These are phyloP conservation scores for Pegea sp. DNA, from an alignment of 23 tunicate species.

Conservation along the genomic window DNA sequence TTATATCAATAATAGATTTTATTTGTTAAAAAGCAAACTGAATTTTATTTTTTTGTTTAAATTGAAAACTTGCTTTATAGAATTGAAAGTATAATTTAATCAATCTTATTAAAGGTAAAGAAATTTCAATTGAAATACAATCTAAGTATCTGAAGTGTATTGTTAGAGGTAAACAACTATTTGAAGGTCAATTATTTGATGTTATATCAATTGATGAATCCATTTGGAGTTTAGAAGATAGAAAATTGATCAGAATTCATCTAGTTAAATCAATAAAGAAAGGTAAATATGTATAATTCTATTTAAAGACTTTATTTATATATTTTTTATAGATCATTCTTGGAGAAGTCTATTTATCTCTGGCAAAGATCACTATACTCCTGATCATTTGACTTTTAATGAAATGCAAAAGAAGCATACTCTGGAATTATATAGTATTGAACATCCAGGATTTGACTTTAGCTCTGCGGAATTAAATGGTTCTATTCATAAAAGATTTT, in stretches of 20 bases:
- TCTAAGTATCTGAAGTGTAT: conserved; percentile 24
- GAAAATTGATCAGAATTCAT: conserved; percentile 39
- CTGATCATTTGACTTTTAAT: conserved; percentile 59
- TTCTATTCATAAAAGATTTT: too few species aligned
- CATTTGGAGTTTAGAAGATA: conserved; percentile 74
- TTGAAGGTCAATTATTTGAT: conserved; percentile 14
- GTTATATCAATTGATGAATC: conserved; percentile 45
- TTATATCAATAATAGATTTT: too few species aligned
- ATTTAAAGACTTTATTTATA: too few species aligned
- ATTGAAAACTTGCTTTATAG: too few species aligned
- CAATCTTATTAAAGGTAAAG: too few species aligned
- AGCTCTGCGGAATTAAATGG: conserved; percentile 67
- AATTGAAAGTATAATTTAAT: too few species aligned
- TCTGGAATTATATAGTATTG: conserved; percentile 50
- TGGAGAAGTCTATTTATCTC: too few species aligned
- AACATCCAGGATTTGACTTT: conserved; percentile 89
- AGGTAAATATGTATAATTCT: too few species aligned
- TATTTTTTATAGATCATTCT: too few species aligned
- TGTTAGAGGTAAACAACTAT: conserved; percentile 13
- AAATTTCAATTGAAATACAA: conserved; percentile 27
- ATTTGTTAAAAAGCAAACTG: too few species aligned
- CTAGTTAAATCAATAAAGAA: conserved; percentile 22
- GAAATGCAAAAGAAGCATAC: conserved; percentile 76
- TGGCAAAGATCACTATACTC: too few species aligned
- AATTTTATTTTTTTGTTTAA: too few species aligned